These are phyloP conservation scores for Poecilia velifera DNA, from an alignment of 2,797 vertebrate genomes.

Conservation along the genomic window DNA sequence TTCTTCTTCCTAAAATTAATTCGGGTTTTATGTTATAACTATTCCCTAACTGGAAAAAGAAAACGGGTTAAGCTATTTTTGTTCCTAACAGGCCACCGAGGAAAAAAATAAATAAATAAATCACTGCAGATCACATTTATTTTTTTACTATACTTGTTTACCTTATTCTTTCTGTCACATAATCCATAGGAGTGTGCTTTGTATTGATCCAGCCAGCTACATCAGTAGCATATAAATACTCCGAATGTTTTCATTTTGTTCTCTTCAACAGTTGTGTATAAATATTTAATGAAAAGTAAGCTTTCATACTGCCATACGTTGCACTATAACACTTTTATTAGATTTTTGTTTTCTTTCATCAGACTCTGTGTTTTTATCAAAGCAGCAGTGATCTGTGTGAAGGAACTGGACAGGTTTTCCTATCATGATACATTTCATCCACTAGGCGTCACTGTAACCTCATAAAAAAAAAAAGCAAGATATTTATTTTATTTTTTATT, in stretches of 20 bases:
- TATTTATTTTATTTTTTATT: neutral
- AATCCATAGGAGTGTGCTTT: neutral
- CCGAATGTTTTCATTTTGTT: neutral
- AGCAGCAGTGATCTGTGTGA: neutral
- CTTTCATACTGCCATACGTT: neutral
- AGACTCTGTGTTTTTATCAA: neutral
- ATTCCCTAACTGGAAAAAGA: neutral
- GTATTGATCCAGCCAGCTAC: conserved; percentile 2
- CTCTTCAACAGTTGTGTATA: conserved; percentile 15
- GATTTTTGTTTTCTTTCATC: neutral
- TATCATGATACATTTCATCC: conserved; percentile 14
- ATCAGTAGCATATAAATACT: neutral
- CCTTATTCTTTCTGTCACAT: neutral
- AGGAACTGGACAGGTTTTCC: neutral
- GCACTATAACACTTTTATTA: conserved; percentile 16
- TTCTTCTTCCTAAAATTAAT: neutral
- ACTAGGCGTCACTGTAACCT: conserved; percentile 67
- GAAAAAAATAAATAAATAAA: neutral
- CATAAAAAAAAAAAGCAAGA: conserved; percentile 36
- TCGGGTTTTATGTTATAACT: neutral
- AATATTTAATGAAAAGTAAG: conserved; percentile 35
- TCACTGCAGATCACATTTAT: conserved; percentile 1
- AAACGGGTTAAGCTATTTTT: neutral
- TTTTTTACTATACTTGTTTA: neutral
- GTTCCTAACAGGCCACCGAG: neutral